Evolutionary conservation across 2,888 invertebrate species (phyloP), one percentile per base, ranked within the genome.

Genomic region (Dicyrtomina minuta): DNA sequence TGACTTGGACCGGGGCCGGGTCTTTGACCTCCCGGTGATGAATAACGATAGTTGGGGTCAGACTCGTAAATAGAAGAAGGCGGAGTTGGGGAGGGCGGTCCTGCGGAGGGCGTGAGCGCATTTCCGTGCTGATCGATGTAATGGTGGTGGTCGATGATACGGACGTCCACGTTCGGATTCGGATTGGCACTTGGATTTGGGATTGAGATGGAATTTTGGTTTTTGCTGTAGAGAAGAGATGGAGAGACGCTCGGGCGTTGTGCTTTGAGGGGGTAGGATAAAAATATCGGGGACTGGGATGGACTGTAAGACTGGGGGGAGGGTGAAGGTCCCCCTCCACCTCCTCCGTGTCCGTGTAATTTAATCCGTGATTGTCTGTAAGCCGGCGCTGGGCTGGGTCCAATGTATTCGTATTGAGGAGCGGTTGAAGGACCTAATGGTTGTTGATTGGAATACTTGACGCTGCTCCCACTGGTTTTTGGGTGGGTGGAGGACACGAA

Each of bases 241-340:
- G 71, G 68, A 43, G 68, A 66, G 6, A 66, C 10, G 33, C 72
- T 72, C 1, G 70, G 73, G n/a, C 46, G 46, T 24, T 55, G 65
- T 1, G 68, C 51, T 53, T 70, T 67, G 1, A 62, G 26, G 6
- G 62, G 71, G 41, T 58, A 56, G 12, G 67, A 64, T 8, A 59
- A 20, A 33, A 33, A 70, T 20, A 70, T 27, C 10, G 58, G 64
- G 15, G 20, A 44, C 13, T 61, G 49, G 27, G 62, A 22, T 27
- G 24, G 24, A 24, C 24, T 15, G 27, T 13, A 41, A 5, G 24
- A 51, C 15, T 27, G 24, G 20, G 66, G 65, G 22, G 56, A 46
- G 46, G 70, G 56, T 27, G 4, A 24, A 8, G 26, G 13, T 27
- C 10, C 13, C 5, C 8, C n/a, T 46, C 46, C 17, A 5, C n/a